Base-by-base conservation (phyloP, 2,888 invertebrate genomes). In the Priocnemis perturbator region DNA sequence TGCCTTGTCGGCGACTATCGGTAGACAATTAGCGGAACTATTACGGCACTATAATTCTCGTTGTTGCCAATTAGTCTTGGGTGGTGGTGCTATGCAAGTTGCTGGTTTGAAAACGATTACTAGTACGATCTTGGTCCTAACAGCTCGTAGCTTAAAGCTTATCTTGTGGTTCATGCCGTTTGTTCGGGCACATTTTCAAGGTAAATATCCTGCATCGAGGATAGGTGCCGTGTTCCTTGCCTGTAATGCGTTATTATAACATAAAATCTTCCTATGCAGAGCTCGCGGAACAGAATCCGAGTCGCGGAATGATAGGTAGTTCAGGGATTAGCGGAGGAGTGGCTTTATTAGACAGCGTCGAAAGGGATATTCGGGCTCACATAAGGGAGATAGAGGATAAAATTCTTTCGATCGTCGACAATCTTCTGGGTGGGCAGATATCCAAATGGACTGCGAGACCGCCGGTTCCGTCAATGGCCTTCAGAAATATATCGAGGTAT, bases 51-150 rank as follows among this genome's bases (percentile, higher is more conserved):
- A 96, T 84, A 97, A 97, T 90, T 96, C 96, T 4, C 92, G 95
- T 68, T 95, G 95, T 82, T 98, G 97, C 89, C 98, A 98, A 88
- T 91, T 99, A 80, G 96, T 99, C 64, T 91, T 99, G 64, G 99
- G 98, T 53, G 99, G 98, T 50, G 98, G 98, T 53, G 99, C 99
- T 5, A 93, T 99, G 85, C 95, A 97, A 85, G 94, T 97, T 74
- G 98, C 98, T 47, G 98, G 98, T 4, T 90, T 97, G 63, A 97
- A 97, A 90, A 97, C 97, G 26, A 98, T 98, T 76, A 97, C 98
- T 3, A 98, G 97, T 82, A 96, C 96, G 45, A 98, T 98, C 90
- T 91, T 99, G 82, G 98, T 96, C 11, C 90, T 97, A 76, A 95
- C 96, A 0, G 95, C 95, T 15, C 91, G 97, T 80, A 96, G 96